These are phyloP conservation scores for Rugalucina vietnamica DNA, from an alignment of 2,888 invertebrate genomes.

Conservation along the genomic window DNA sequence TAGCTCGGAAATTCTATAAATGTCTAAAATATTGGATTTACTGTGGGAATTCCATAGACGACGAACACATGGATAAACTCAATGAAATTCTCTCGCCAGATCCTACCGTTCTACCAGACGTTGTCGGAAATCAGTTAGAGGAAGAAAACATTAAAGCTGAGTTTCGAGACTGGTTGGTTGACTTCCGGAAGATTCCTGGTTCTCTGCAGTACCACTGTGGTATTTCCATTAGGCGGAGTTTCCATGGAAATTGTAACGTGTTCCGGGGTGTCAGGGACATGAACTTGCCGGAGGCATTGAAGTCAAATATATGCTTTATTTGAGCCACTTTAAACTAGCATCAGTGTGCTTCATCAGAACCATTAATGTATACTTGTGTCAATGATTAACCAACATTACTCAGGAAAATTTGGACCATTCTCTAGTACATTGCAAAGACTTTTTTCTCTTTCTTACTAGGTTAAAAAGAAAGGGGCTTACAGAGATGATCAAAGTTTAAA, in stretches of 20 bases:
- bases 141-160: background rate
- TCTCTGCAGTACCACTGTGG: conserved; percentile 57
- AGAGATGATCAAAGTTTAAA: too few relatives aligned
- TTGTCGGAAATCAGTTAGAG: conserved; percentile 9
- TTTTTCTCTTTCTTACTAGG: too few relatives aligned
- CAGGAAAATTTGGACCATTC: too few relatives aligned
- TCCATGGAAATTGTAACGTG: conserved; percentile 65
- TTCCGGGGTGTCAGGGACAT: conserved; percentile 58
- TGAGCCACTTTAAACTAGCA: background rate
- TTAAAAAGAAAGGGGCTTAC: too few relatives aligned
- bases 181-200: conserved; percentile 27
- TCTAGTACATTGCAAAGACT: too few relatives aligned
- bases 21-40: background rate
- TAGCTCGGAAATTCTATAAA: conserved; percentile 17
- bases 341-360: background rate
- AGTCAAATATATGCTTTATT: conserved; percentile 52
- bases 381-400: too few relatives aligned
- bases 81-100: conserved; percentile 6
- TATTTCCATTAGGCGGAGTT: conserved; percentile 53
- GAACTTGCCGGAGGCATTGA: conserved; percentile 55
- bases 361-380: background rate
- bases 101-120: background rate
- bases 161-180: conserved; percentile 35
- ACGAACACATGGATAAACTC: conserved; percentile 16
- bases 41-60: background rate